Evolutionary conservation across 1,140 invertebrate species (phyloP), one percentile per base, ranked within the genome.

Genomic region (Pseudomyrmex gracilis): DNA sequence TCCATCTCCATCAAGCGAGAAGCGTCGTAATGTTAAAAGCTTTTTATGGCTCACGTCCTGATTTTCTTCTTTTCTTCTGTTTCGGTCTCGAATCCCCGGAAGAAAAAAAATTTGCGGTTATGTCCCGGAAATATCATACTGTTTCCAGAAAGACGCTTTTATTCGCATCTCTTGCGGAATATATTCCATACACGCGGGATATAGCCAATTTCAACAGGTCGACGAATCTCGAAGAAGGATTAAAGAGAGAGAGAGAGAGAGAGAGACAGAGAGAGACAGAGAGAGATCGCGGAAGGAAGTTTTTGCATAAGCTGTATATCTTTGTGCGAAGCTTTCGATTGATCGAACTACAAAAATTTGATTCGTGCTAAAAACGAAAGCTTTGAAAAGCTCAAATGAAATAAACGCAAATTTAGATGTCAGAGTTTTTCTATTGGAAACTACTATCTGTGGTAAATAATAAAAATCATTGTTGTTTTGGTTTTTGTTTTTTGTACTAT

Each of bases 11-110:
- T 70, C 66, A 53, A 84, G 55, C 20, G 76, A 71, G 66, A 71
- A 71, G 55, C 57, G 20, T 13, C 60, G 20, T 80, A 68, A 82
- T 61, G 68, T 73, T 24, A 17, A 82, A 58, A 63, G 68, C n/a
- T 49, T 57, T 63, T 76, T 57, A 64, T 15, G 34, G 1, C 22
- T 15, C 47, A 13, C 58, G 20, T 24, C 20, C 58, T 64, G 68
- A 74, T 55, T 76, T 70, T 24, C 24, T 53, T 4, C 24, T 9
- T 43, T 17, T 20, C 17, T 58, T 43, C 10, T 45, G 5, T 68
- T 67, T 13, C 13, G 8, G n/a, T 68, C 63, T 47, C 34, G 53
- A 78, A 58, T 45, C 10, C 2, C 22, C 34, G 7, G 34, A 43
- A 34, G 57, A 58, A 58, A 71, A 45, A 71, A 80, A 70, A 12